A percentile compares a stretch with the other conserved stretches of the same genome.
These are phyloP conservation scores for Spialia ferax DNA, from an alignment of 2,888 invertebrate genomes.

Conservation along the genomic window DNA sequence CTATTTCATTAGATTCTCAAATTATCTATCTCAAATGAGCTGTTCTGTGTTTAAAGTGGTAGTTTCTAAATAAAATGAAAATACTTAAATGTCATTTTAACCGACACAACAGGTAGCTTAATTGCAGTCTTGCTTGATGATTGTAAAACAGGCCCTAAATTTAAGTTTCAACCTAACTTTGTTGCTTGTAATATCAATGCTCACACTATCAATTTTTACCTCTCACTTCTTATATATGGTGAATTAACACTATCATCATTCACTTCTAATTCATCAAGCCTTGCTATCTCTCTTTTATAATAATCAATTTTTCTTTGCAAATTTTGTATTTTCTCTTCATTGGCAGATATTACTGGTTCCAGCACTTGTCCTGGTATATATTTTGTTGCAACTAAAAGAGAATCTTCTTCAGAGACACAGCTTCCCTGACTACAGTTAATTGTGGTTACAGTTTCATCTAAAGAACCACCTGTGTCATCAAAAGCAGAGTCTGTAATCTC, in stretches of 20 bases:
- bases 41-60: too few species aligned
- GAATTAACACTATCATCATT: conserved; percentile 50
- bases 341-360: conserved; percentile 10
- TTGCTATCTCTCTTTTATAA: conserved; percentile 52
- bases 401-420: neutral
- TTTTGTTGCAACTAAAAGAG: conserved; percentile 46
- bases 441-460: conserved; percentile 28
- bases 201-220: too few species aligned
- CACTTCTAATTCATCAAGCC: conserved; percentile 61
- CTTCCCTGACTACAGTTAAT: conserved; percentile 21
- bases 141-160: too few species aligned
- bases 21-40: too few species aligned
- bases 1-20: too few species aligned
- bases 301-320: conserved; percentile 55
- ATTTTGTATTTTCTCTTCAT: conserved; percentile 41
- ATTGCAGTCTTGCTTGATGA: too few species aligned
- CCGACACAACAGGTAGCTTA: too few species aligned
- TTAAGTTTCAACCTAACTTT: too few species aligned
- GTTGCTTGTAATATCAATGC: too few species aligned
- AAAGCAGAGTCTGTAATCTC: neutral
- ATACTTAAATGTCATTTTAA: too few species aligned
- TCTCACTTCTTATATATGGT: conserved; percentile 57
- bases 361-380: conserved; percentile 10
- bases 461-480: conserved; percentile 17
- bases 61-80: too few species aligned